A percentile compares a stretch with the other conserved stretches of the same genome.
phyloP scores from a whole-genome alignment of 2,797 vertebrate species.

The Luscinia luscinia region DNA sequence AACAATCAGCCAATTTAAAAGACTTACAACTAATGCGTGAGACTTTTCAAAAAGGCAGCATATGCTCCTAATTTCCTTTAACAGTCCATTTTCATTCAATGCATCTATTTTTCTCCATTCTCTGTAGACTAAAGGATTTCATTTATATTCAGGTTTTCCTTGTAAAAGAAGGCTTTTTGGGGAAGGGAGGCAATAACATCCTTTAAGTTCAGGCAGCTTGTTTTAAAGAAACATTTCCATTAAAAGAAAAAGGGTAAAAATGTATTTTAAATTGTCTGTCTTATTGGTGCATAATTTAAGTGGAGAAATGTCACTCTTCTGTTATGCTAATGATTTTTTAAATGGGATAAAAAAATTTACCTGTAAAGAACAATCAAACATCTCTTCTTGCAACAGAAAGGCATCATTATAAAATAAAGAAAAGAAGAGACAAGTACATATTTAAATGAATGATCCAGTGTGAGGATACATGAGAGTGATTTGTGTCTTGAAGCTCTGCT shows the following conservation, averaged over 20 bases:
- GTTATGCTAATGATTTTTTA: conserved; percentile 49
- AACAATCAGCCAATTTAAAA: conserved; percentile 32
- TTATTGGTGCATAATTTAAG: conserved; percentile 45
- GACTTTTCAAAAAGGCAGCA: conserved; percentile 8
- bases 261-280: conserved; percentile 8
- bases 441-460: conserved; percentile 51
- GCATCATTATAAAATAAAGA: conserved; percentile 40
- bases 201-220: conserved; percentile 35
- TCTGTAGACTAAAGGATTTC: conserved; percentile 28
- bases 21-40: conserved; percentile 35
- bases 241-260: conserved; percentile 16
- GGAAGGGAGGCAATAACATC: neutral
- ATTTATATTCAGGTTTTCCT: conserved; percentile 39
- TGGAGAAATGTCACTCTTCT: conserved; percentile 54
- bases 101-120: conserved; percentile 30
- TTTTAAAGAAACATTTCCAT: conserved; percentile 47
- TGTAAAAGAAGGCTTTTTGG: neutral
- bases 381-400: conserved; percentile 39
- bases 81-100: conserved; percentile 51
- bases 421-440: conserved; percentile 18
- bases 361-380: conserved; percentile 57
- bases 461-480: conserved; percentile 25
- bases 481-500: conserved; percentile 40
- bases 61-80: conserved; percentile 63
- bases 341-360: neutral